Base-by-base conservation (phyloP, 1,140 invertebrate genomes). In the Gonatopus flavifemur region DNA sequence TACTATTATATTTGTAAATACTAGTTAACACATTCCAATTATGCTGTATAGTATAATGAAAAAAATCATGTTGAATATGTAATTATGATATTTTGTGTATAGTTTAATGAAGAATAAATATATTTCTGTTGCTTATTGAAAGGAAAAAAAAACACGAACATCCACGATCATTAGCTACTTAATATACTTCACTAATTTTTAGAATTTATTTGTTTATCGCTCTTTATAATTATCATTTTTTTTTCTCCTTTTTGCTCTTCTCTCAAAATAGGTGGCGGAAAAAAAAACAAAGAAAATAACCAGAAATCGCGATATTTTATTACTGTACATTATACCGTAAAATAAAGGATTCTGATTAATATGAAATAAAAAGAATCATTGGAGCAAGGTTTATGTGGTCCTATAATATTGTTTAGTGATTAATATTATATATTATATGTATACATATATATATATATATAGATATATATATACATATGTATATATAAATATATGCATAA, bases 331-430 rank as follows among this genome's bases (percentile, higher is more conserved):
- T 65, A 55, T 69, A 68, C 45, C 59, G 62, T 67, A 63, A n/a
- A n/a, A 70, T 66, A 67, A 70, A 66, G n/a, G 60, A 64, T 65
- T 70, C 59, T 64, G 55, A 69, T 64, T 64, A 69, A 65, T n/a
- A n/a, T n/a, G 55, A 59, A 59, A 68, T 60, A 62, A 63, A n/a
- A 68, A 50, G 62, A 72, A 73, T 69, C 58, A 63, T 70, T 70
- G 64, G 74, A 77, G 75, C 75, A 77, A 77, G 75, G 72, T 76
- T 76, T 69, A 74, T 70, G 75, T 77, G 75, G 75, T 77, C 68
- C 66, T 73, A 76, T 63, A n/a, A n/a, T n/a, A 74, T 70, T 67
- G 59, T 66, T 57, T 67, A 66, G 65, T 61, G 55, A 63, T 72
- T 62, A 60, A 63, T 62, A 57, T 62, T 72, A 72, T 57, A 33